Base-by-base conservation (phyloP, 2,113 vertebrate genomes). In the Bothrops jararaca region DNA sequence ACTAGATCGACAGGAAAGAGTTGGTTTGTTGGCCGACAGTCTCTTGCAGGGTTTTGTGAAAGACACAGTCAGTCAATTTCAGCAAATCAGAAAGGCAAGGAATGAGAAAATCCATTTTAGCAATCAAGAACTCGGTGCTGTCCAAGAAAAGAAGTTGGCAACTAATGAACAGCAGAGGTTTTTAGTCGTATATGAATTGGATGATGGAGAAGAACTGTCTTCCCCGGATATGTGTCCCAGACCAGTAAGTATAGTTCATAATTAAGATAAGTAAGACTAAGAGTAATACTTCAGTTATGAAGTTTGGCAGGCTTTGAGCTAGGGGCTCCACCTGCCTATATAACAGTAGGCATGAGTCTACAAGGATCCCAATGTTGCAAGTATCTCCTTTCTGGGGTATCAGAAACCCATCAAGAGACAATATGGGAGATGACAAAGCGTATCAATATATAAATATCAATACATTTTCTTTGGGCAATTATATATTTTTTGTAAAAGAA, bases 191-290 rank as follows among this genome's bases (percentile, higher is more conserved):
- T 95, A 97, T 1, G 94, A 98, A 92, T 91, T 97, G 34, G 97
- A 98, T 93, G 97, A 98, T 91, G 98, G 99, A 92, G 98, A 99
- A 95, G 98, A 99, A 89, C 96, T 98, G 93, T 99, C 98, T n/a
- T 99, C 99, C 94, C 98, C 98, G 93, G 99, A 99, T 74, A 96
- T 99, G 95, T 99, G 98, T 95, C 98, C 98, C 95, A 97, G 97
- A 97, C 98, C 98, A 9, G 99, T 99, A 94, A 99, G 99, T 98
- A 95, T 87, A 89, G 13, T 87, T 54, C 94, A 58, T 45, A 7
- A 12, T 80, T 80, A 85, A 89, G 9, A 50, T 94, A 92, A 69
- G 4, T 94, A 93, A 69, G 5, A 89, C 64, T 87, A 5, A 5
- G 64, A 58, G 3, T 5, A 3, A 2, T 93, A 80, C 15, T 94